Percentiles rank a stretch among this genome's conserved stretches.
phyloP scores from a whole-genome alignment of 1,140 invertebrate species.

The Aphelenchoides fujianensis region DNA sequence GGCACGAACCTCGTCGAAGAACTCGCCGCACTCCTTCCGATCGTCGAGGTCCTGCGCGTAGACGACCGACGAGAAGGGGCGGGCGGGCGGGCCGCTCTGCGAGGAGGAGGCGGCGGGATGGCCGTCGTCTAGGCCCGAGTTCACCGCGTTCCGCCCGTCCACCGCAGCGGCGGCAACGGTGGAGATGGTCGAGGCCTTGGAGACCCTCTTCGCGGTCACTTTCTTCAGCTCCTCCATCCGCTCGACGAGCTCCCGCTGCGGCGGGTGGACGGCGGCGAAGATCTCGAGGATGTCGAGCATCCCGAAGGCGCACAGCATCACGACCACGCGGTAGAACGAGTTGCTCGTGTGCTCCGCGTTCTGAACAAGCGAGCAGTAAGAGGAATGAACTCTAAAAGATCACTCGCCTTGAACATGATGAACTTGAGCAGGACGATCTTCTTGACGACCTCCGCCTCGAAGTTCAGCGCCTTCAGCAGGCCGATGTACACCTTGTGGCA shows the following conservation, averaged over 20 bases:
- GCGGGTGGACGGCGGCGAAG: slow-evolving; percentile 69
- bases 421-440: slow-evolving; percentile 94
- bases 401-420: slow-evolving; percentile 71
- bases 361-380: slow-evolving; percentile 63
- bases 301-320: slow-evolving; percentile 80
- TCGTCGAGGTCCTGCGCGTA: slow-evolving; percentile 38
- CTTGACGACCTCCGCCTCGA: slow-evolving; percentile 77
- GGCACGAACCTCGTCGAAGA: slow-evolving; percentile 41
- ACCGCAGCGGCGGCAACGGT: slow-evolving; percentile 65
- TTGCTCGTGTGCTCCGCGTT: slow-evolving; percentile 70
- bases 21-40: slow-evolving; percentile 33
- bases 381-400: slow-evolving; percentile 7
- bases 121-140: not conserved
- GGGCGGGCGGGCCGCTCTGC: not conserved
- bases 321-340: slow-evolving; percentile 81
- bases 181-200: slow-evolving; percentile 79
- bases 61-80: slow-evolving; percentile 20
- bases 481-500: slow-evolving; percentile 73
- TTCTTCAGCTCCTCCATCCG: slow-evolving; percentile 78
- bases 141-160: slow-evolving; percentile 2
- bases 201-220: slow-evolving; percentile 80
- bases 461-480: slow-evolving; percentile 79
- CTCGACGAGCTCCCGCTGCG: slow-evolving; percentile 76
- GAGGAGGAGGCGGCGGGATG: not conserved
- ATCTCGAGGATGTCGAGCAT: not conserved